phyloP scores from a whole-genome alignment of 2,888 invertebrate genomes.

The Zhuqinia jingwanae region DNA sequence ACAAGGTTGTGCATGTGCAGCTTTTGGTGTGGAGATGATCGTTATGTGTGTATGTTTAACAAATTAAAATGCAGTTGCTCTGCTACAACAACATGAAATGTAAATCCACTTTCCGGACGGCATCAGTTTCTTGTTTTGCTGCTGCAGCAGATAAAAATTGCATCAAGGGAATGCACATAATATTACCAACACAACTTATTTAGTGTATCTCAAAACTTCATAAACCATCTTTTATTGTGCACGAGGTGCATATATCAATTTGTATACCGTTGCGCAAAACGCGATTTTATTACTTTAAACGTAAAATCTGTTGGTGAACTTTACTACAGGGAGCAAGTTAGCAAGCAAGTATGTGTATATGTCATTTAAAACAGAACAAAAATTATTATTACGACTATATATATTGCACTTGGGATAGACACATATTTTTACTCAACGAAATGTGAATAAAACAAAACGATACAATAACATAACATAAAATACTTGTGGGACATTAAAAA shows the following conservation, averaged over 20 bases:
- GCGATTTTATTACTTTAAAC: slow-evolving; percentile 54
- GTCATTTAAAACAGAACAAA: slow-evolving; percentile 51
- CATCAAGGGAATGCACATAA: background rate
- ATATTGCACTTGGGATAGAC: background rate
- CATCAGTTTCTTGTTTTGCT: background rate
- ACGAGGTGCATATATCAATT: slow-evolving; percentile 15
- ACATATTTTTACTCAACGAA: slow-evolving; percentile 43
- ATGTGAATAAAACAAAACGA: slow-evolving; percentile 12
- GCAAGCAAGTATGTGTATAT: no score
- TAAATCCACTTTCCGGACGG: background rate
- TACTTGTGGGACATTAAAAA: slow-evolving; percentile 25
- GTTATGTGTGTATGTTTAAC: no score
- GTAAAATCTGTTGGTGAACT: slow-evolving; percentile 42
- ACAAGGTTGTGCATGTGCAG: background rate
- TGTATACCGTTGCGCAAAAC: slow-evolving; percentile 62
- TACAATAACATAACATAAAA: slow-evolving; percentile 33
- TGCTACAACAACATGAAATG: background rate
- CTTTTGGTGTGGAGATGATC: background rate
- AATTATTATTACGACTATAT: slow-evolving; percentile 42
- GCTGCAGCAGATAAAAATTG: background rate
- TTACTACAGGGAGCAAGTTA: slow-evolving; percentile 44
- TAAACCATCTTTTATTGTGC: slow-evolving; percentile 26
- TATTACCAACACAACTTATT: background rate
- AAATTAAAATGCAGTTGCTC: background rate
- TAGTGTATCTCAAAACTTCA: background rate